Evolutionary conservation across 2,113 vertebrate genomes (phyloP), one percentile per base, ranked within the genome.

Genomic region (Elgaria multicarinata): DNA sequence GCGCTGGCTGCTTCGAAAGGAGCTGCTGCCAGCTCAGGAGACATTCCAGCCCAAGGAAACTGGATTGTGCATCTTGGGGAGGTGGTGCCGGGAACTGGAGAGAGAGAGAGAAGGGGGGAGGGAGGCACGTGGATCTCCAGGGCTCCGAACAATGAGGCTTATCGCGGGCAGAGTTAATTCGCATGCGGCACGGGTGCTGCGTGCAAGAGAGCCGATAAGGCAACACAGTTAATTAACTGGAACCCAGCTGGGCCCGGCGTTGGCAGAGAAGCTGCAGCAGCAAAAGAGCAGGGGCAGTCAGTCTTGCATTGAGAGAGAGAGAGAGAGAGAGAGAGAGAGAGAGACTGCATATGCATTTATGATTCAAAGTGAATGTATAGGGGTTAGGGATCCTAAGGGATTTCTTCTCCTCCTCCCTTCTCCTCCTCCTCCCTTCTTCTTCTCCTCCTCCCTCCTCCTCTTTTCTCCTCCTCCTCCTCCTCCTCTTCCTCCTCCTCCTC

Each of bases 211-310:
- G 83, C 89, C 53, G 91, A 90, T 92, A 92, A 92, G 89, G 85
- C 87, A 90, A 87, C 89, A 79, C 83, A 81, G 89, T 92, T 92
- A 92, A 90, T 92, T 92, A 92, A 90, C 91, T 88, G 81, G 86
- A 92, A 86, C 91, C 89, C 89, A 90, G 89, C 86, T 85, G 87
- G 83, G 89, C 36, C 86, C 81, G 78, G 46, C 4, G 33, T 36
- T 66, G 71, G 85, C 84, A 64, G 16, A 75, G 58, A 72, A 66
- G 33, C 42, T n/a, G n/a, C 3, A 6, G 53, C 85, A 53, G 69
- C 58, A 81, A 87, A 83, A 75, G 69, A 75, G 69, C 69, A 67
- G 67, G 28, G 55, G 31, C 64, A 83, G 71, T 36, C 83, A 44
- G n/a, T 20, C 66, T 39, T 36, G 55, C 74, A 78, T 5, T 0